Percentiles rank a stretch among this genome's conserved stretches.
Evolutionary conservation across 2,113 vertebrate species (phyloP).

Genomic region (Takifugu bimaculatus): DNA sequence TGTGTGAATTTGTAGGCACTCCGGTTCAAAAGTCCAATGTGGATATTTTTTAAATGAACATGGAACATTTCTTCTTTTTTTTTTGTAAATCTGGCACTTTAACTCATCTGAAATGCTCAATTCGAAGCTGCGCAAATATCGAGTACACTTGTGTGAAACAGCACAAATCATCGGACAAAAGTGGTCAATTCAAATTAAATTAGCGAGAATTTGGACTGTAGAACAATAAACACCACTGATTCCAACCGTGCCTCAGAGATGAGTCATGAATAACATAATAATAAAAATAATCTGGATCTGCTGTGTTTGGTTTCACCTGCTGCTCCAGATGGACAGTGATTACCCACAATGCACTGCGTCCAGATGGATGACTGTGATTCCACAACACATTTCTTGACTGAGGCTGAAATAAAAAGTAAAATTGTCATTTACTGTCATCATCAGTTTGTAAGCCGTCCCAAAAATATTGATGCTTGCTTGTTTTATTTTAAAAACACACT

Average conservation of each 20-base stretch:
- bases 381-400: slow-evolving; percentile 5
- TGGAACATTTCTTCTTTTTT: background rate
- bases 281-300: slow-evolving; percentile 4
- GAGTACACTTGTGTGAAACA: slow-evolving; percentile 5
- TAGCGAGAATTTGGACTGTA: background rate
- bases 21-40: slow-evolving; percentile 49
- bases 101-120: slow-evolving; percentile 8
- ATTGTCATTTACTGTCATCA: no score
- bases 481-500: background rate
- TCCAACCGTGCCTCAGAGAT: no score
- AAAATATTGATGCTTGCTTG: background rate
- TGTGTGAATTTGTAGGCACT: slow-evolving; percentile 52
- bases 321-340: slow-evolving; percentile 27
- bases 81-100: slow-evolving; percentile 4
- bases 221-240: background rate
- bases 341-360: slow-evolving; percentile 36
- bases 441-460: no score
- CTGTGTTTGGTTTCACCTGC: slow-evolving; percentile 31
- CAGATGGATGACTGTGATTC: slow-evolving; percentile 6
- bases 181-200: slow-evolving; percentile 1
- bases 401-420: background rate
- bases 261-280: no score
- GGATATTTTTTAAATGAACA: slow-evolving; percentile 21
- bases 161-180: slow-evolving; percentile 1
- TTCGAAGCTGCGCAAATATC: background rate